A percentile compares a stretch with the other conserved stretches of the same genome.
Conservation (phyloP, 2,888 invertebrate genomes). For the Biston stratarius region DNA sequence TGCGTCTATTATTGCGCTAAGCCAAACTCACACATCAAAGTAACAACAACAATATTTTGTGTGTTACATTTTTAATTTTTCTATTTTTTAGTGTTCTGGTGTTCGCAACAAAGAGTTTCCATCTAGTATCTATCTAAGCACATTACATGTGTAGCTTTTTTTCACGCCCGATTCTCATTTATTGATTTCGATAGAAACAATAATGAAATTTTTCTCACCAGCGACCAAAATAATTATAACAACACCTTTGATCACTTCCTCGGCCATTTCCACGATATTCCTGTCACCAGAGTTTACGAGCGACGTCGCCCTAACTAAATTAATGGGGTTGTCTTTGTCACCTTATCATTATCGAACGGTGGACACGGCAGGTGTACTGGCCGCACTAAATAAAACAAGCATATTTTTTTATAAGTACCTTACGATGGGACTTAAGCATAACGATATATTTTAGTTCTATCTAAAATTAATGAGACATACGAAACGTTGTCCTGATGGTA, state of each 20-base stretch:
- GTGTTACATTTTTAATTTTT: no score
- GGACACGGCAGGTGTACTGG: neutral
- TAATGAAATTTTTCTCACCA: neutral
- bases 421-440: no score
- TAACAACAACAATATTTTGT: no score
- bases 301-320: constrained; percentile 27
- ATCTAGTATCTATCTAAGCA: no score
- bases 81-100: no score
- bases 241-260: constrained; percentile 4
- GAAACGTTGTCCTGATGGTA: no score
- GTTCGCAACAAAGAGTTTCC: no score
- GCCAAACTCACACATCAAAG: no score
- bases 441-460: no score
- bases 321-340: constrained; percentile 24
- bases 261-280: neutral
- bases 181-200: neutral
- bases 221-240: neutral
- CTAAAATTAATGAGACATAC: neutral
- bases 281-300: constrained; percentile 20
- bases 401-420: neutral
- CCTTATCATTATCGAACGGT: constrained; percentile 38
- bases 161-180: neutral
- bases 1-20: no score
- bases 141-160: no score
- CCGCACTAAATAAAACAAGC: neutral